phyloP scores from a whole-genome alignment of 2,888 invertebrate genomes.

The Leistus spinibarbis region DNA sequence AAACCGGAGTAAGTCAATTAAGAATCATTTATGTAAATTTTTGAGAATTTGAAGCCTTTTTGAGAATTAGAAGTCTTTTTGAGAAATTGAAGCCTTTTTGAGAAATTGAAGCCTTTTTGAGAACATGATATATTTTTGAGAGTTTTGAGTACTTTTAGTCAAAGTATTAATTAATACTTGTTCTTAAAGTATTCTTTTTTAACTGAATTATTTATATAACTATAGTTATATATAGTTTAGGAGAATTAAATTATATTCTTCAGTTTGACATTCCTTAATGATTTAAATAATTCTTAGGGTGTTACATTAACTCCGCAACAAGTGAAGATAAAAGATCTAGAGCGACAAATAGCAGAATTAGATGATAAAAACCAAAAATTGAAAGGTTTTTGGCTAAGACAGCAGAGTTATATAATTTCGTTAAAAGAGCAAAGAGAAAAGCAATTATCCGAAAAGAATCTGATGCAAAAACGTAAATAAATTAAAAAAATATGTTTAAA shows the following conservation, averaged over 20 bases:
- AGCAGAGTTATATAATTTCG: conserved; percentile 74
- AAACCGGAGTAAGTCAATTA: conserved; percentile 60
- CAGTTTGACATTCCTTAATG: conserved; percentile 3
- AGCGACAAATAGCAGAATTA: conserved; percentile 67
- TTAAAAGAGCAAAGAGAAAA: conserved; percentile 71
- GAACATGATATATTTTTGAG: no score
- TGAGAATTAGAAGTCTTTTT: no score
- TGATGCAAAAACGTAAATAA: conserved; percentile 70
- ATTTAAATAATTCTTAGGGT: conserved; percentile 48
- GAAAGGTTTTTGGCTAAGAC: conserved; percentile 78
- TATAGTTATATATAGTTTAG: no score
- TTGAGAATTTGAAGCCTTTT: no score
- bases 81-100: no score
- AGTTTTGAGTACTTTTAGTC: no score
- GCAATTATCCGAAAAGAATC: conserved; percentile 71
- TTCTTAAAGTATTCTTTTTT: no score
- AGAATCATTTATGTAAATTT: no score
- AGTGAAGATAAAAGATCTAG: conserved; percentile 68
- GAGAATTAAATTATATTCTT: no score
- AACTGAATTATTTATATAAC: no score
- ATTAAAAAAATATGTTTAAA: not conserved
- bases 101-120: no score
- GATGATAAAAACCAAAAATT: conserved; percentile 67
- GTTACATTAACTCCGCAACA: conserved; percentile 62
- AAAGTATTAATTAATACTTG: no score